Evolutionary conservation across 2,797 vertebrate species (phyloP).

Genomic region (Aplochiton taeniatus): DNA sequence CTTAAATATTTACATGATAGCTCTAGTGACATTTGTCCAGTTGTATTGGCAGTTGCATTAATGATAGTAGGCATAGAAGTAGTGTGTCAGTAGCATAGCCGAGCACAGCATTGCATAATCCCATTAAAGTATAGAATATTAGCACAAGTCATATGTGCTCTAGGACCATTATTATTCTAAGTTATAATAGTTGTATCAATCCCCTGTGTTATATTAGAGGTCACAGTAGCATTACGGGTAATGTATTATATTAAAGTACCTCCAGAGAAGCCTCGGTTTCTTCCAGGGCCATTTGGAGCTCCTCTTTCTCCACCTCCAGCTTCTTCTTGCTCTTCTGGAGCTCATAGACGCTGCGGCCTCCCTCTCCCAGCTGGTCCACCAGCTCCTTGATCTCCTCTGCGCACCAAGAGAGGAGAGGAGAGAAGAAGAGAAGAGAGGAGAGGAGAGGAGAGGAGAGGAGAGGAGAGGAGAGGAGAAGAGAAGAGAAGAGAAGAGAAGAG

Average conservation of each 20-base stretch:
- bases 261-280: conserved; percentile 74
- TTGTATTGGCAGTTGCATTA: too few species aligned
- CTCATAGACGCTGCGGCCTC: conserved; percentile 68
- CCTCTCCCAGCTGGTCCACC: conserved; percentile 75
- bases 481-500: not conserved
- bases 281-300: conserved; percentile 79
- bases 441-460: not conserved
- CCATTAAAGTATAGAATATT: too few species aligned
- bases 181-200: too few species aligned
- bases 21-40: too few species aligned
- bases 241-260: conserved; percentile 43
- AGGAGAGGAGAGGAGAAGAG: not conserved
- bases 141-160: too few species aligned
- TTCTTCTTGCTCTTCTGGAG: conserved; percentile 77
- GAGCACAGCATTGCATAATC: too few species aligned
- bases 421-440: not conserved
- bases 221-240: not conserved
- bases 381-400: conserved; percentile 80
- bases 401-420: not conserved
- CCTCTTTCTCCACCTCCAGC: conserved; percentile 72
- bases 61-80: too few species aligned
- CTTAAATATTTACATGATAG: too few species aligned
- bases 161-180: too few species aligned
- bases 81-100: too few species aligned
- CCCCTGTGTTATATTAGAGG: too few species aligned